Conservation (phyloP, 2,113 vertebrate species). For the Strix uralensis region DNA sequence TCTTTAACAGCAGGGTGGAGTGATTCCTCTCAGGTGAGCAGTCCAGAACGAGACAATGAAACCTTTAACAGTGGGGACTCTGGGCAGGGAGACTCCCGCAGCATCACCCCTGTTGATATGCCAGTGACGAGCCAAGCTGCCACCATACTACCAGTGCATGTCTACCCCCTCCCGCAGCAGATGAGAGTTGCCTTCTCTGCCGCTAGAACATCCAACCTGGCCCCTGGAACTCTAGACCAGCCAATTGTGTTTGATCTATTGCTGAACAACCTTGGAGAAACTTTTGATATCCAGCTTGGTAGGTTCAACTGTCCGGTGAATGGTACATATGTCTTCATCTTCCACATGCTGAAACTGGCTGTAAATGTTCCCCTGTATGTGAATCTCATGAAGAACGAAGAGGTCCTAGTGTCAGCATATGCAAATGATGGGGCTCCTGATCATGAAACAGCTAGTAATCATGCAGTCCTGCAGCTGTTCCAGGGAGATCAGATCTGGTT, state of each 20-base stretch:
- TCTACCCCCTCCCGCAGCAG: slow-evolving; percentile 87
- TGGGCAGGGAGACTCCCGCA: slow-evolving; percentile 87
- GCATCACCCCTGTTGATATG: slow-evolving; percentile 84
- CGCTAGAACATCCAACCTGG: slow-evolving; percentile 90
- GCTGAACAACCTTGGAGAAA: slow-evolving; percentile 91
- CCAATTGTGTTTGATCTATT: slow-evolving; percentile 94
- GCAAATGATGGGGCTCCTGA: slow-evolving; percentile 97
- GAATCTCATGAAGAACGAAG: slow-evolving; percentile 97
- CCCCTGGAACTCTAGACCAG: slow-evolving; percentile 94
- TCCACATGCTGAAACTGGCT: slow-evolving; percentile 97
- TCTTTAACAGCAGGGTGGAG: slow-evolving; percentile 84
- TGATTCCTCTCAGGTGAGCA: slow-evolving; percentile 93
- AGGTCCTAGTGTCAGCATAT: slow-evolving; percentile 94
- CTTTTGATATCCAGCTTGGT: slow-evolving; percentile 89
- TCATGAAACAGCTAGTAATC: slow-evolving; percentile 96
- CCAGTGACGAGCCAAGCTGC: slow-evolving; percentile 80
- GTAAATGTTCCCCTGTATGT: slow-evolving; percentile 95
- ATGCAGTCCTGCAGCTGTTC: slow-evolving; percentile 90
- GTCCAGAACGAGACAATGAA: slow-evolving; percentile 87
- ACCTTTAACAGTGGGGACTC: slow-evolving; percentile 86
- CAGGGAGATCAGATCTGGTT: slow-evolving; percentile 97
- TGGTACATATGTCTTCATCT: slow-evolving; percentile 95
- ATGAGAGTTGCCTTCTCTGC: slow-evolving; percentile 95
- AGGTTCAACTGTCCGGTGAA: slow-evolving; percentile 91
- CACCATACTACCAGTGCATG: slow-evolving; percentile 85